Evolutionary conservation across 2,113 vertebrate genomes (phyloP).

Genomic region (Mirza zaza): DNA sequence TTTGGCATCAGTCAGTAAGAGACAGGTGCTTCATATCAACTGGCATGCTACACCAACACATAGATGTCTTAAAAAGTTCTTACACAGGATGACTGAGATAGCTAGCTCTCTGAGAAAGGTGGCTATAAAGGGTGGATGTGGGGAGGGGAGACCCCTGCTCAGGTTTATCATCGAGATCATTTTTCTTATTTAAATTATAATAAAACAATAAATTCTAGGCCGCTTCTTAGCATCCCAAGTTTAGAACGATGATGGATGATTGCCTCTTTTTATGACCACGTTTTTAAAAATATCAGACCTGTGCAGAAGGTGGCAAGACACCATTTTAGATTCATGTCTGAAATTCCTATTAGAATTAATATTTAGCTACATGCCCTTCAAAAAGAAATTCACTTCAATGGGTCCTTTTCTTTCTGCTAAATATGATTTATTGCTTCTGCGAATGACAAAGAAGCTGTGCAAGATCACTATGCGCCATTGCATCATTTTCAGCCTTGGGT

Average conservation of each 20-base stretch:
- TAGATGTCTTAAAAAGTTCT: not conserved
- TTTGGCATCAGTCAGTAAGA: not conserved
- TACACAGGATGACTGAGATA: not conserved
- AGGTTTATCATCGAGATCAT: constrained; percentile 10
- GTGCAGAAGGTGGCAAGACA: not conserved
- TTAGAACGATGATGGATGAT: constrained; percentile 17
- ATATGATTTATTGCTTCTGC: constrained; percentile 64
- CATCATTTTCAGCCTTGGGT: constrained; percentile 49
- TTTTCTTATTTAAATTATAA: constrained; percentile 58
- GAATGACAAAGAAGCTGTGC: constrained; percentile 43
- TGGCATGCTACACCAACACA: not conserved
- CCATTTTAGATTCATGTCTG: constrained; percentile 25
- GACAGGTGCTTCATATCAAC: not conserved
- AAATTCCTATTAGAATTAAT: constrained; percentile 51
- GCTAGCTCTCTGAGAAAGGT: not conserved
- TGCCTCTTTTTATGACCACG: constrained; percentile 19
- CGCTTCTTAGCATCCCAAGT: constrained; percentile 18
- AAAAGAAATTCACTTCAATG: constrained; percentile 20
- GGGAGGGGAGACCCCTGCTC: not conserved
- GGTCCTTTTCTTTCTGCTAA: constrained; percentile 35
- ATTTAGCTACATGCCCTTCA: not conserved
- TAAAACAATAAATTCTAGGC: not conserved
- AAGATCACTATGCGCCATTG: constrained; percentile 27
- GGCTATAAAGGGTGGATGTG: not conserved
- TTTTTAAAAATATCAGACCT: constrained; percentile 39